Percentiles rank a stretch among this genome's conserved stretches.
Conservation (phyloP, 2,797 vertebrate species). For the Alcedo quadribrachys region DNA sequence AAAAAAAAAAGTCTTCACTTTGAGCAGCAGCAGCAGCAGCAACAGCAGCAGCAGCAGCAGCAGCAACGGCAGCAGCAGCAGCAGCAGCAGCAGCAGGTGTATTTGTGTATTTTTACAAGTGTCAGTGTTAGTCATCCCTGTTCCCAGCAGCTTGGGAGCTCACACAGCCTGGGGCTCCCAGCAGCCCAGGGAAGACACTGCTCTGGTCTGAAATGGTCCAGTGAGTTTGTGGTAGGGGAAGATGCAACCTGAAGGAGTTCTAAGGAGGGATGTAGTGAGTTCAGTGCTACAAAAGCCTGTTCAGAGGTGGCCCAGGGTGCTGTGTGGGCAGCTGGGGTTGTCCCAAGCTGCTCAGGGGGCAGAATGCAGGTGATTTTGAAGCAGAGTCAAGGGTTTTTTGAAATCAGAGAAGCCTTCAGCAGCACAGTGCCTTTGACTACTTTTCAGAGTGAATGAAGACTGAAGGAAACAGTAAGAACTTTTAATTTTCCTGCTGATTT, state of each 20-base stretch:
- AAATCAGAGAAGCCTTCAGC: not conserved
- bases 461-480: not conserved
- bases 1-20: not conserved
- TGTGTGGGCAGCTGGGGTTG: not conserved
- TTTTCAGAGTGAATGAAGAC: not conserved
- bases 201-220: not conserved
- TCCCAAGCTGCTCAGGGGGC: not conserved
- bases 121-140: not conserved
- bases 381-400: not conserved
- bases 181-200: not conserved
- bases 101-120: constrained; percentile 14
- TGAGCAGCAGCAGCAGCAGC: not conserved
- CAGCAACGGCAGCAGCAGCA: not conserved
- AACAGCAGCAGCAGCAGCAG: not conserved
- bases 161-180: not conserved
- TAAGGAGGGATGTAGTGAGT: not conserved
- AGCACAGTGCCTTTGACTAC: not conserved
- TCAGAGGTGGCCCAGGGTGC: not conserved
- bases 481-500: not conserved
- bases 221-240: not conserved
- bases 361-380: not conserved
- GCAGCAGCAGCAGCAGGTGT: not conserved
- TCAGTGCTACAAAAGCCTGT: not conserved
- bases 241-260: not conserved
- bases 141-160: not conserved